Percentiles rank a stretch among this genome's conserved stretches.
Evolutionary conservation across 2,113 vertebrate species (phyloP).

Genomic region (Delphinapterus leucas): DNA sequence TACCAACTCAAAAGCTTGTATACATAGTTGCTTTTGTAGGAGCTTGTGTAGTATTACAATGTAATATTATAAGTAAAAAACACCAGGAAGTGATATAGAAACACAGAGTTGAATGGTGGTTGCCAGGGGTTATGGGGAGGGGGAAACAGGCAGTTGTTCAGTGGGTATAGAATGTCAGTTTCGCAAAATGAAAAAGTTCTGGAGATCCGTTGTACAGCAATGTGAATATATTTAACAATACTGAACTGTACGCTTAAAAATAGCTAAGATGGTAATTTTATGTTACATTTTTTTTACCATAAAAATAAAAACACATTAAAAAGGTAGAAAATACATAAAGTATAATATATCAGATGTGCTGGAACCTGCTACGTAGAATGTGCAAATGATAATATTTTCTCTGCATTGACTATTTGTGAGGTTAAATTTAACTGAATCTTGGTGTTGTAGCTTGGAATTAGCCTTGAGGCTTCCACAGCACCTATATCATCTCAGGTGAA

Average conservation of each 20-base stretch:
- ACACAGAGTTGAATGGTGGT: neutral
- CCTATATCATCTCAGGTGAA: neutral
- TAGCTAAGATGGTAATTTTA: neutral
- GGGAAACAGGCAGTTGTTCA: neutral
- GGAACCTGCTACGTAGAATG: neutral
- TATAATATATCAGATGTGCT: conserved; percentile 2
- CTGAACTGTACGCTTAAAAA: neutral
- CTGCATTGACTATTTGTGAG: neutral
- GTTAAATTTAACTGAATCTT: neutral
- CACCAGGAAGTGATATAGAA: neutral
- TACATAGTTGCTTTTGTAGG: conserved; percentile 24
- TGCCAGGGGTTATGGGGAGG: neutral
- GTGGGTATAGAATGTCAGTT: neutral
- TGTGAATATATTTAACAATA: neutral
- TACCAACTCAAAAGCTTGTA: neutral
- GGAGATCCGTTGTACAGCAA: neutral
- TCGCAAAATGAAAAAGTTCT: neutral
- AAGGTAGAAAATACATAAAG: neutral
- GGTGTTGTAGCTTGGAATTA: neutral
- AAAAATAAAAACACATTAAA: neutral
- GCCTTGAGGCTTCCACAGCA: neutral
- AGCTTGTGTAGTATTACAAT: neutral
- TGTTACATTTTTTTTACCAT: neutral
- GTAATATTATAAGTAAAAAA: neutral
- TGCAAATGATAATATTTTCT: conserved; percentile 38